phyloP scores from a whole-genome alignment of 2,113 vertebrate genomes.

The Capreolus pygargus region DNA sequence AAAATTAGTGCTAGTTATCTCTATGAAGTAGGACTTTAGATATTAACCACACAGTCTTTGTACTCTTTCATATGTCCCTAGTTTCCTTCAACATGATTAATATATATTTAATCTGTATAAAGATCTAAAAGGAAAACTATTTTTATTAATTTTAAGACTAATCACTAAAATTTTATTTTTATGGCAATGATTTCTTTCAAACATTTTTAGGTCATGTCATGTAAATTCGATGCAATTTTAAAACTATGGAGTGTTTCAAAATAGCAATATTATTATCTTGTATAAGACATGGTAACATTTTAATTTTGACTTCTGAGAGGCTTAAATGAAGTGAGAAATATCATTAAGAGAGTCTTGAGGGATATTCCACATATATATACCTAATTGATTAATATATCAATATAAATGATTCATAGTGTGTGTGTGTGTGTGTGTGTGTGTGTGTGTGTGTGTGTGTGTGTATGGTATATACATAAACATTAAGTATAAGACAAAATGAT shows the following conservation, averaged over 20 bases:
- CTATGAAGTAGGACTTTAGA: neutral
- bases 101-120: neutral
- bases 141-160: neutral
- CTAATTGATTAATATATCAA: neutral
- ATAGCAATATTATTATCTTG: neutral
- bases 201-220: neutral
- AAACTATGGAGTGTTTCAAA: neutral
- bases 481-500: neutral
- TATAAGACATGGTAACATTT: neutral
- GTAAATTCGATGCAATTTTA: neutral
- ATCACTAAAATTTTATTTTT: neutral
- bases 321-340: neutral
- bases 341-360: neutral
- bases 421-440: no score
- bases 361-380: neutral
- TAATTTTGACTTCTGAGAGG: neutral
- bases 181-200: neutral
- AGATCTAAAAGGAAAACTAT: neutral
- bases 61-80: neutral
- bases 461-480: neutral
- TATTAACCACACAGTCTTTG: neutral
- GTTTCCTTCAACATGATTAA: neutral
- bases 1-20: neutral
- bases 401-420: neutral
- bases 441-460: no score